phyloP scores from a whole-genome alignment of 2,888 invertebrate species.

The Morpho helenor region DNA sequence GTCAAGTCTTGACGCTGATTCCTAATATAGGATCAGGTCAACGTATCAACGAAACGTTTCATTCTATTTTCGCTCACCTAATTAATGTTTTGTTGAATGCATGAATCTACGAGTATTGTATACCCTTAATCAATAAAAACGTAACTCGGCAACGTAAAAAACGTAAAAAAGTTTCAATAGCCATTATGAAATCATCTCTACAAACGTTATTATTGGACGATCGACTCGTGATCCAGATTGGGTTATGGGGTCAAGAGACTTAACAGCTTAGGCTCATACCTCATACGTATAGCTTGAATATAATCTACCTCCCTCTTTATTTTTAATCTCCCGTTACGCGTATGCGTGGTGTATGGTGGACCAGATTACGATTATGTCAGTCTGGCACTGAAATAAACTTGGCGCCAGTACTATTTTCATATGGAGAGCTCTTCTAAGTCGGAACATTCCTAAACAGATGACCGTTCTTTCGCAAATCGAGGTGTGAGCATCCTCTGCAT shows the following conservation, averaged over 20 bases:
- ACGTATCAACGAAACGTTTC: neutral
- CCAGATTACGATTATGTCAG: too few species aligned
- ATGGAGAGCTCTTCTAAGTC: too few species aligned
- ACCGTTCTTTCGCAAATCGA: too few species aligned
- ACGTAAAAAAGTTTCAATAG: constrained; percentile 1
- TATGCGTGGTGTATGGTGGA: too few species aligned
- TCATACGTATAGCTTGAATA: constrained; percentile 20
- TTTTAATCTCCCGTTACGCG: too few species aligned
- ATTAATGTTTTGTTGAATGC: constrained; percentile 1
- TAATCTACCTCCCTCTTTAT: constrained; percentile 33
- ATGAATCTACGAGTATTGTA: constrained; percentile 3
- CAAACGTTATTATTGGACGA: constrained; percentile 9
- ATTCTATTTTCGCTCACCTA: neutral
- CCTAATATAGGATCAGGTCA: too few species aligned
- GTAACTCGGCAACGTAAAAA: constrained; percentile 7
- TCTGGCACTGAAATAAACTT: too few species aligned
- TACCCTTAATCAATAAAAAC: constrained; percentile 4
- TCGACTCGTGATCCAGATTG: constrained; percentile 2
- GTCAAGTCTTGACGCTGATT: too few species aligned
- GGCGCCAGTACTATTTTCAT: too few species aligned
- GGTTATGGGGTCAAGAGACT: constrained; percentile 44
- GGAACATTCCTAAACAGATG: too few species aligned
- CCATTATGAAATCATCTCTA: constrained; percentile 25
- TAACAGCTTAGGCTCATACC: constrained; percentile 35
- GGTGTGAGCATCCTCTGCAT: too few species aligned